Evolutionary conservation across 2,113 vertebrate genomes (phyloP), one percentile per base, ranked within the genome.

Genomic region (Sylvia atricapilla): DNA sequence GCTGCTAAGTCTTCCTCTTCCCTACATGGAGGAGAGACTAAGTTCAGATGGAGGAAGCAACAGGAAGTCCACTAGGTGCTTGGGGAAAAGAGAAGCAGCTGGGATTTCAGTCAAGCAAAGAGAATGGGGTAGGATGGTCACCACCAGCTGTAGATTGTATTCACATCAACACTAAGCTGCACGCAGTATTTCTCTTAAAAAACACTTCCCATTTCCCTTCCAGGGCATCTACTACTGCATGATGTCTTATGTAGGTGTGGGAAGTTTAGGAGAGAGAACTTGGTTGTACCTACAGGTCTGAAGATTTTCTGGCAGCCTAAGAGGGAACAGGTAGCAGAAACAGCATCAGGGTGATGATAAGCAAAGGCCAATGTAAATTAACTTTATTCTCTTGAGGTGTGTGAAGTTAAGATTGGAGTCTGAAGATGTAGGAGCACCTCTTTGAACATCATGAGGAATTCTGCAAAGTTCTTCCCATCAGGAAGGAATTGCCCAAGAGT

Each of bases 81-180:
- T 73, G 75, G 39, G 7, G 15, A 20, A 46, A 68, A 90, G 80
- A 84, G n/a, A 39, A 75, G 11, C 11, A 87, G 19, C 10, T 64
- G 41, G 7, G 13, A 15, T 37, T 94, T 85, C 33, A 68, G 27
- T 30, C 52, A 89, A 83, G 44, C 17, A 58, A 69, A 86, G 43
- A 86, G 14, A 88, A 92, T 77, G 14, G 46, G 6, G 3, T 27
- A n/a, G 27, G 49, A 53, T 56, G 53, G 35, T 82, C 39, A 82
- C 39, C 47, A 84, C 15, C 23, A 56, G 47, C 47, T 55, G 59
- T 0, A 50, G 21, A 39, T 18, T 39, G 33, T 20, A 60, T 37
- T 21, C 0, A 2, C 33, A 6, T 16, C 1, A 4, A 63, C 1
- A 3, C 39, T 37, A 88, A 78, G 33, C 20, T 83, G 17, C 50